These are phyloP conservation scores for Orycteropus afer DNA, from an alignment of 2,113 vertebrate species.

Conservation along the genomic window DNA sequence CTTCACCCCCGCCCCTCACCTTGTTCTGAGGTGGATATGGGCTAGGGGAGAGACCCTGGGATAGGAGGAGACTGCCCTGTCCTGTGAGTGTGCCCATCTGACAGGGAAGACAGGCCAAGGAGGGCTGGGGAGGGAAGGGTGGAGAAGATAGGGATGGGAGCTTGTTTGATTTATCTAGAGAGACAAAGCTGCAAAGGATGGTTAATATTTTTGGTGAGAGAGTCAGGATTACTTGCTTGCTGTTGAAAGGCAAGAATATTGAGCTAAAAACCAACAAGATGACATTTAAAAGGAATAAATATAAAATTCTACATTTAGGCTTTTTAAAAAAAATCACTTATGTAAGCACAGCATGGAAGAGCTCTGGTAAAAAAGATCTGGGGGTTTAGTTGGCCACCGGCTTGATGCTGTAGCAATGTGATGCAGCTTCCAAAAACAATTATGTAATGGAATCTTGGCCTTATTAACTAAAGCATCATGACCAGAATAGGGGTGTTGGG, in stretches of 20 bases:
- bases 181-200: slow-evolving; percentile 46
- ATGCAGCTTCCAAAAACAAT: slow-evolving; percentile 59
- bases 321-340: slow-evolving; percentile 75
- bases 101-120: neutral
- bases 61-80: neutral
- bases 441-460: slow-evolving; percentile 60
- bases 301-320: slow-evolving; percentile 81
- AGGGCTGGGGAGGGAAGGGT: neutral
- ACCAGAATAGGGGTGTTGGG: neutral
- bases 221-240: slow-evolving; percentile 66
- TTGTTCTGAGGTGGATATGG: neutral
- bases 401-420: slow-evolving; percentile 49
- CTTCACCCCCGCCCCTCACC: neutral
- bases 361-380: slow-evolving; percentile 59
- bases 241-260: slow-evolving; percentile 74
- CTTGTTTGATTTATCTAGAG: slow-evolving; percentile 45
- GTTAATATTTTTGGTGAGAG: slow-evolving; percentile 73
- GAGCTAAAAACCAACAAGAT: slow-evolving; percentile 73
- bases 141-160: neutral
- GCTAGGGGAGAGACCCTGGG: neutral
- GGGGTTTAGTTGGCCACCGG: slow-evolving; percentile 66
- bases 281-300: slow-evolving; percentile 83
- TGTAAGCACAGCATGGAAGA: slow-evolving; percentile 78
- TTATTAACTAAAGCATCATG: neutral
- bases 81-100: neutral